phyloP scores from a whole-genome alignment of 2,888 invertebrate genomes.

The Graphium colonna region DNA sequence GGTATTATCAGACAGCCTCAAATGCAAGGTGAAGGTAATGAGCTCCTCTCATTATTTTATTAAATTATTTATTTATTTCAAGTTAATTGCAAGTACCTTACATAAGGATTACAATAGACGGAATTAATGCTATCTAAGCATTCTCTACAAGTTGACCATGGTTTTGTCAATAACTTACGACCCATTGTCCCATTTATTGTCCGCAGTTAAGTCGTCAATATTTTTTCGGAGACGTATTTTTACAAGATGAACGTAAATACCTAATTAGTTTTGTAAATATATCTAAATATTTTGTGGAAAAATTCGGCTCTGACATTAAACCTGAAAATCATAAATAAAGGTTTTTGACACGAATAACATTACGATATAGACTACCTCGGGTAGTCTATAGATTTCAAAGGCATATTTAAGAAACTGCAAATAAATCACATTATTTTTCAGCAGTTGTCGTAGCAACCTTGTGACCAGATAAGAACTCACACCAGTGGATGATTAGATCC shows the following conservation, averaged over 20 bases:
- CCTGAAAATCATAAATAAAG: too few species aligned
- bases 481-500: conserved; percentile 57
- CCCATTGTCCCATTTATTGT: background rate
- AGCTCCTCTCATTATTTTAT: too few species aligned
- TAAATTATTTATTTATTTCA: conserved; percentile 2
- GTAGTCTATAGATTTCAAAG: too few species aligned
- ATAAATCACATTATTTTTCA: conserved; percentile 21
- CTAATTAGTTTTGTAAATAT: too few species aligned
- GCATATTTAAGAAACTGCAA: too few species aligned
- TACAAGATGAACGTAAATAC: background rate
- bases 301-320: background rate
- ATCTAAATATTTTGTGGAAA: too few species aligned
- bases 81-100: too few species aligned
- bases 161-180: background rate
- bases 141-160: too few species aligned
- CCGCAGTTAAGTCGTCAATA: background rate
- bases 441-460: conserved; percentile 55
- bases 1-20: conserved; percentile 64
- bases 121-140: too few species aligned
- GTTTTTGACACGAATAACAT: too few species aligned
- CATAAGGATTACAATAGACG: conserved; percentile 12
- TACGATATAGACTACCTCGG: too few species aligned
- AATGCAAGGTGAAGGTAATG: conserved; percentile 61
- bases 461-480: conserved; percentile 54
- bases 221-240: background rate